Evolutionary conservation across 2,113 vertebrate species (phyloP), one percentile per base, ranked within the genome.

Genomic region (Candoia aspera): DNA sequence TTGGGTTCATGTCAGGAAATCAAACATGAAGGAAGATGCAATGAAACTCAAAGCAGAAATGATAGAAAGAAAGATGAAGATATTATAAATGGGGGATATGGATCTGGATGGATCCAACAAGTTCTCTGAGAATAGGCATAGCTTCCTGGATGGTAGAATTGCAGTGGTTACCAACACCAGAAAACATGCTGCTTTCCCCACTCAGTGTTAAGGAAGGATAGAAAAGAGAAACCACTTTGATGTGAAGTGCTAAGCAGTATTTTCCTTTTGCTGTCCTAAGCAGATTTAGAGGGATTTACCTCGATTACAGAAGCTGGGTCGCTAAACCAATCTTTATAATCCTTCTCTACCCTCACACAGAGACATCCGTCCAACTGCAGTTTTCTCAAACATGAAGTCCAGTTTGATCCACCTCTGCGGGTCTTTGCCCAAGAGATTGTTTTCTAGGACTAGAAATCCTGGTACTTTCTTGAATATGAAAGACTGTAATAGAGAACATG

Each of bases 161-260:
- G 73, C 21, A 95, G 94, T 91, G 95, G 95, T 95, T 93, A 83
- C 88, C 64, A 90, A 62, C 92, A 79, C 93, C 59, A 91, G 54
- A 83, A 64, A 92, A 58, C 12, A 53, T 92, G 64, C 23, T 37
- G 9, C 57, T 94, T 96, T 92, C 93, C 92, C 92, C 93, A 8
- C 46, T 46, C 42, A 12, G 94, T 88, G 90, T 86, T 95, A 92
- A 91, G 90, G 46, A 94, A 91, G 91, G 89, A 91, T 46, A 23
- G 88, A 88, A 94, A 96, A 95, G 92, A 62, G 2, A 94, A 95
- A 88, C 95, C 95, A 95, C 94, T 97, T 96, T 94, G 93, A 84
- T 91, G 12, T 87, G 91, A 93, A 94, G 92, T 87, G 91, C 89
- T 95, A 96, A 95, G 95, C 93, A 95, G 94, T 95, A 87, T 93